Base-by-base conservation (phyloP, 2,113 vertebrate genomes). In the Tachycineta bicolor region DNA sequence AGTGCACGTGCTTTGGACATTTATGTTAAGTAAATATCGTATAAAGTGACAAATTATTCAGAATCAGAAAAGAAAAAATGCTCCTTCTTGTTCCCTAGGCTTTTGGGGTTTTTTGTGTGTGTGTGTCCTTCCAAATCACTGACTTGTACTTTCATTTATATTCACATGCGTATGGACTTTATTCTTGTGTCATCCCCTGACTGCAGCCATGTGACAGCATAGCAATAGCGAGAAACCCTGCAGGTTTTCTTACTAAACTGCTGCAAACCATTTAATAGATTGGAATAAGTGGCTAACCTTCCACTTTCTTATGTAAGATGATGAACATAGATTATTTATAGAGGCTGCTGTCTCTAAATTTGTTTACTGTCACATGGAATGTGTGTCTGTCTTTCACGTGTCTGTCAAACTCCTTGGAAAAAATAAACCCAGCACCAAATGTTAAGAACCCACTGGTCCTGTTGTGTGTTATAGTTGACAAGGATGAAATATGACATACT, bases 161-260 rank as follows among this genome's bases (percentile, higher is more conserved):
- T 77, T 87, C 52, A 64, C 55, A 80, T 91, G 86, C 70, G 96
- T 88, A 62, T 89, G 73, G 70, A 70, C 87, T 94, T 95, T 90
- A 67, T 87, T 87, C 77, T 87, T 83, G 67, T 69, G 71, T 56
- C 62, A 87, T 89, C 78, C 84, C 46, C 68, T 82, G 50, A 33
- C 70, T 81, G 17, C 5, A 24, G 87, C 83, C 93, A 86, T 1
- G 5, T 94, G 90, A 94, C 63, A 68, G 50, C 52, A 47, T 12
- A 91, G 50, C 0, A 5, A 80, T 58, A 88, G 68, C n/a, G 3
- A 96, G 71, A 79, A 94, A 91, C 84, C 94, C 95, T 93, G 79
- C 73, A 91, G 94, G 92, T 95, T 91, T 96, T 96, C 94, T 78
- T 89, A 94, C 28, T 64, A 87, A 94, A 90, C 74, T 95, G 95